A percentile compares a stretch with the other conserved stretches of the same genome.
phyloP scores from a whole-genome alignment of 2,888 invertebrate genomes.

The Drosophila atripex region DNA sequence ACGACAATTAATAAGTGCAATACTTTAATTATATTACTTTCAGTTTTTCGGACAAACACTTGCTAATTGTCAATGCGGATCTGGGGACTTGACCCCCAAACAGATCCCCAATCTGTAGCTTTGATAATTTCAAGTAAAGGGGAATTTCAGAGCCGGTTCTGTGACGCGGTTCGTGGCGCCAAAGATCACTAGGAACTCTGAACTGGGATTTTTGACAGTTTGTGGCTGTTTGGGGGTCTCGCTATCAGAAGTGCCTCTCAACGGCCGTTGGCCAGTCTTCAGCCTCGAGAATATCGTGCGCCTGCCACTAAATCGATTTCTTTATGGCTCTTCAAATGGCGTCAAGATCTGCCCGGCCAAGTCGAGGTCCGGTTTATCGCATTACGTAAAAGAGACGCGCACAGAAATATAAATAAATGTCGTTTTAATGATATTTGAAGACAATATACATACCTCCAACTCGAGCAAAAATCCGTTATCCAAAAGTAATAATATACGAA shows the following conservation, averaged over 20 bases:
- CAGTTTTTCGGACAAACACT: constrained; percentile 30
- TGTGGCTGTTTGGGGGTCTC: constrained; percentile 12
- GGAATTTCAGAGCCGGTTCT: constrained; percentile 51
- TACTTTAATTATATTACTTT: constrained; percentile 36
- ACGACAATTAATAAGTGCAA: constrained; percentile 62
- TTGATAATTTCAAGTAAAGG: constrained; percentile 12
- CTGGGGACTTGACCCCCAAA: constrained; percentile 20
- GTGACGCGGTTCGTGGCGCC: constrained; percentile 44
- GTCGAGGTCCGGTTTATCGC: constrained; percentile 65
- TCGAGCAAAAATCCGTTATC: constrained; percentile 59
- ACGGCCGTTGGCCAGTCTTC: constrained; percentile 38
- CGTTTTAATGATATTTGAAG: constrained; percentile 56
- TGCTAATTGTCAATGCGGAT: constrained; percentile 70
- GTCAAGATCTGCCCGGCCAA: constrained; percentile 40
- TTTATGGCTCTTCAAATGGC: constrained; percentile 51
- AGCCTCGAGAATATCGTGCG: constrained; percentile 51
- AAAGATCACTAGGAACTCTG: constrained; percentile 39
- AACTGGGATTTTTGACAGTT: constrained; percentile 30
- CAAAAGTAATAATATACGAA: constrained; percentile 26
- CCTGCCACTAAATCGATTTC: constrained; percentile 60
- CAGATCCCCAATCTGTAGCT: neutral
- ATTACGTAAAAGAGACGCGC: constrained; percentile 63
- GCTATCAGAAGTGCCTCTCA: constrained; percentile 35
- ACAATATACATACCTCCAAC: constrained; percentile 23
- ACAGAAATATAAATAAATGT: constrained; percentile 43